Conservation (phyloP, 2,797 vertebrate genomes). For the Anableps anableps region DNA sequence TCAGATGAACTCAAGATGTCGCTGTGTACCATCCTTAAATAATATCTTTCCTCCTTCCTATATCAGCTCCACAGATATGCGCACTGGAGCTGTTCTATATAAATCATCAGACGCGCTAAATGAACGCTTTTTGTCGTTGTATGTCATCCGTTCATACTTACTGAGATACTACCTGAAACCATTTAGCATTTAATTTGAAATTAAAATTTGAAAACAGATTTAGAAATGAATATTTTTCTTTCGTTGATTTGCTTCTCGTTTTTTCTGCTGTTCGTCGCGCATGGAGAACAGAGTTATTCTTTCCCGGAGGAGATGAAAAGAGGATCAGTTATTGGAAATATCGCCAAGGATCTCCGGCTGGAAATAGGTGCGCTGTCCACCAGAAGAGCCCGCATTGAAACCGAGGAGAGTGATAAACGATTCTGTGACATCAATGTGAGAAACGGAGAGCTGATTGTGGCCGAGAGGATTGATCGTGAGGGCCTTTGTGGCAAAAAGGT, state of each 20-base stretch:
- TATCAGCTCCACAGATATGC: too few species aligned
- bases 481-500: conserved; percentile 64
- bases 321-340: conserved; percentile 73
- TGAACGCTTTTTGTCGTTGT: conserved; percentile 30
- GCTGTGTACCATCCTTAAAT: too few species aligned
- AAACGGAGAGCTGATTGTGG: conserved; percentile 63
- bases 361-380: conserved; percentile 39
- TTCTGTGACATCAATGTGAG: conserved; percentile 58
- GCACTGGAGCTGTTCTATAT: too few species aligned
- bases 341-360: conserved; percentile 68
- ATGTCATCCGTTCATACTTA: conserved; percentile 27
- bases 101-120: too few species aligned
- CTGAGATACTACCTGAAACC: conserved; percentile 34
- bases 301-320: conserved; percentile 71
- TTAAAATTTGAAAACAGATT: not conserved
- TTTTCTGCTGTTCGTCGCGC: conserved; percentile 20
- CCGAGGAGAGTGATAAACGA: conserved; percentile 40
- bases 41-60: too few species aligned
- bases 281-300: conserved; percentile 69
- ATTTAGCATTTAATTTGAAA: too few species aligned
- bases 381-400: conserved; percentile 67
- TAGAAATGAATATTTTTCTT: not conserved
- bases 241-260: conserved; percentile 7
- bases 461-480: conserved; percentile 72
- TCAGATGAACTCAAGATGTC: too few species aligned